These are phyloP conservation scores for Crotalus viridis DNA, from an alignment of 2,113 vertebrate species.

Conservation along the genomic window DNA sequence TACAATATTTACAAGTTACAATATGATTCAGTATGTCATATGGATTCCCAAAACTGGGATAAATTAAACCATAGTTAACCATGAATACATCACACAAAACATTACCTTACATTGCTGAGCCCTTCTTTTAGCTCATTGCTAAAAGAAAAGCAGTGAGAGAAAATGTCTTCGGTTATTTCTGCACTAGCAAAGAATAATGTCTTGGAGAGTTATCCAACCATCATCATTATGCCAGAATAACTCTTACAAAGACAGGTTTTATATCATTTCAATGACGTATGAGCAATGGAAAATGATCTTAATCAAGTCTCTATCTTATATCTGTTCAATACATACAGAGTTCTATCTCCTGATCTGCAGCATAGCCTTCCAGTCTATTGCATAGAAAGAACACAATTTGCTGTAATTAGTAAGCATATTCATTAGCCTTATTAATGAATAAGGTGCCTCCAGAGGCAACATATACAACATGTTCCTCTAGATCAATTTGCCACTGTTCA, in stretches of 20 bases:
- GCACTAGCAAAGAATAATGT: not conserved
- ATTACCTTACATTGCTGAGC: not conserved
- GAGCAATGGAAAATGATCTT: not conserved
- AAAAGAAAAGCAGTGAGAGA: not conserved
- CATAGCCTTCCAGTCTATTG: conserved; percentile 24
- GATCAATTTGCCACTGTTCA: conserved; percentile 16
- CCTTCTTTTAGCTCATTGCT: not conserved
- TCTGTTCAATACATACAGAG: fast-evolving
- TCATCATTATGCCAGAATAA: not conserved
- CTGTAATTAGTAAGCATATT: conserved; percentile 24
- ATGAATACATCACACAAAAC: not conserved
- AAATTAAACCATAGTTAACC: not conserved
- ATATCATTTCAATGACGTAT: not conserved
- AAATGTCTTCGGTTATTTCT: not conserved
- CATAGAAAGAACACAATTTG: not conserved
- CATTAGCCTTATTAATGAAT: conserved; percentile 43
- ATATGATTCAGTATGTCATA: not conserved
- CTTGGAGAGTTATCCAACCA: not conserved
- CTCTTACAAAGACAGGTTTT: not conserved
- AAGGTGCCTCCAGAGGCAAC: conserved; percentile 40
- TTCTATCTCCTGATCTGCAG: conserved; percentile 30
- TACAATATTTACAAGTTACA: not conserved
- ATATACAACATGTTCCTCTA: conserved; percentile 32
- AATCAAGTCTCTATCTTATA: not conserved
- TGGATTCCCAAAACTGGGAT: not conserved